Percentiles rank a stretch among this genome's conserved stretches.
Evolutionary conservation across 2,797 vertebrate genomes (phyloP).

Genomic region (Cirrhinus mrigala): DNA sequence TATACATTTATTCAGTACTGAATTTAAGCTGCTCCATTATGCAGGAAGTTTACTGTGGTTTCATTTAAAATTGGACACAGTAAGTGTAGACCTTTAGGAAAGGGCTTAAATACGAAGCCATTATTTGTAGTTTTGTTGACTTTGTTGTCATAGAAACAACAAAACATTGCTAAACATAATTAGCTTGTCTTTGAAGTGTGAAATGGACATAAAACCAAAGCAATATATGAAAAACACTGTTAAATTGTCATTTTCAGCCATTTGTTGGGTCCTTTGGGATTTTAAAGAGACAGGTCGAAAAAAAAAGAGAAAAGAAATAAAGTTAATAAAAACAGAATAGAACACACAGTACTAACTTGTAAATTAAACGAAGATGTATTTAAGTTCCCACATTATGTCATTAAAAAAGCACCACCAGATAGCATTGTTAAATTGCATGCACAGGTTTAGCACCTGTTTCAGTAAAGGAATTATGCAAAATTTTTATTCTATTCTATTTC

Average conservation of each 20-base stretch:
- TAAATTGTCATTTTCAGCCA: neutral
- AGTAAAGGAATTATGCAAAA: neutral
- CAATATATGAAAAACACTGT: neutral
- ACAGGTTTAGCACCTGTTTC: neutral
- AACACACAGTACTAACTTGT: neutral
- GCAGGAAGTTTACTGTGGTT: neutral
- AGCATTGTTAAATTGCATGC: neutral
- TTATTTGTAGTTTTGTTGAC: constrained; percentile 2
- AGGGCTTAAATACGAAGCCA: neutral
- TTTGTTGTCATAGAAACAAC: constrained; percentile 17
- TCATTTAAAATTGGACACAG: neutral
- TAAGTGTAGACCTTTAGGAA: neutral
- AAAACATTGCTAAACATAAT: constrained; percentile 11
- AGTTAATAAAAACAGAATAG: neutral
- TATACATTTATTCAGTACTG: neutral
- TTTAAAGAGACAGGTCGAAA: neutral
- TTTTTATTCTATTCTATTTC: neutral
- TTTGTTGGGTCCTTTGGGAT: constrained; percentile 9
- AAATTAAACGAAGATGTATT: neutral
- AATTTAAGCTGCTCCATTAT: neutral
- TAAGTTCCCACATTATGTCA: neutral
- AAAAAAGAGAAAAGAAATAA: neutral
- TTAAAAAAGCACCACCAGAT: neutral
- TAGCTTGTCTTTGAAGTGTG: constrained; percentile 4
- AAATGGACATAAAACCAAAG: constrained; percentile 4